Evolutionary conservation across 2,797 vertebrate genomes (phyloP).

Genomic region (Mareca penelope): DNA sequence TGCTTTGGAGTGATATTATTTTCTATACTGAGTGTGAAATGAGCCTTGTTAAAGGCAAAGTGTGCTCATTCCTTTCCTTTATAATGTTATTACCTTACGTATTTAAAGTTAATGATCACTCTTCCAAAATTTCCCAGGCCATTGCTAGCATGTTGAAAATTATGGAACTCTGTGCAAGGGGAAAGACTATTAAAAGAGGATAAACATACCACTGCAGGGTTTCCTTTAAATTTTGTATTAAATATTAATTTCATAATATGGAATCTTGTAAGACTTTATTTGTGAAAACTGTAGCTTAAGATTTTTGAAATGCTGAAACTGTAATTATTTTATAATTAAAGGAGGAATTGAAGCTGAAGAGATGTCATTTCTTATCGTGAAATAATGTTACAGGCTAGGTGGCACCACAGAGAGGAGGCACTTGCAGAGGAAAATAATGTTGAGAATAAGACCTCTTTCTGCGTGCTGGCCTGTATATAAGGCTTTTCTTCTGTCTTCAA

Average conservation of each 20-base stretch:
- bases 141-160: neutral
- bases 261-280: neutral
- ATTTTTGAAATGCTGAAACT: neutral
- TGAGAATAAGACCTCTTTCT: neutral
- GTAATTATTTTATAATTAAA: neutral
- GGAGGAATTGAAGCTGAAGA: neutral
- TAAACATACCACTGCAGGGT: neutral
- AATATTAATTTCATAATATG: neutral
- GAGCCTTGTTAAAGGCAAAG: neutral
- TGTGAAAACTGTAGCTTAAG: neutral
- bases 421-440: neutral
- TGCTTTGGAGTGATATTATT: neutral
- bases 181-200: neutral
- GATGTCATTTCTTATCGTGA: neutral
- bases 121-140: neutral
- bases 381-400: neutral
- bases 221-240: neutral
- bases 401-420: neutral
- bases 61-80: neutral
- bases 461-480: neutral
- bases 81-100: too few species aligned
- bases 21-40: neutral
- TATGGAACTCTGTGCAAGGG: neutral
- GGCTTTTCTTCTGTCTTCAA: constrained; percentile 6
- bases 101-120: neutral